Percentiles rank a stretch among this genome's conserved stretches.
These are phyloP conservation scores for Aleiodes sp. DNA, from an alignment of 1,140 invertebrate species.

Conservation along the genomic window DNA sequence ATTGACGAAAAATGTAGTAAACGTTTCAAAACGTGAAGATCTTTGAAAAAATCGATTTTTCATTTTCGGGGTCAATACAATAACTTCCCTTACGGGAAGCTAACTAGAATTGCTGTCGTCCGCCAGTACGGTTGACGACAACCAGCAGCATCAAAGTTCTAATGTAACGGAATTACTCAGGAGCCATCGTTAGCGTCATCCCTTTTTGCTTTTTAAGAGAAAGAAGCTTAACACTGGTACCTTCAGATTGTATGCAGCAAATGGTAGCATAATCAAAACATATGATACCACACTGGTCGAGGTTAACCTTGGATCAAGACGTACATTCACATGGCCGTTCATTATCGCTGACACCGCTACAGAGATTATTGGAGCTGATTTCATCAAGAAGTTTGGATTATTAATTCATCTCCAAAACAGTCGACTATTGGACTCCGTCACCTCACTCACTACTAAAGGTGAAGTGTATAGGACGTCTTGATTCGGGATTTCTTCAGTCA, in stretches of 20 bases:
- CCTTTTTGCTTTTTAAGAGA: background rate
- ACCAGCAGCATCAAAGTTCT: background rate
- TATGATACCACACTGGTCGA: background rate
- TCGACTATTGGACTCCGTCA: no score
- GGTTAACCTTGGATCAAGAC: background rate
- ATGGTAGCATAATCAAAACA: slow-evolving; percentile 21
- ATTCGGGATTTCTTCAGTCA: slow-evolving; percentile 21
- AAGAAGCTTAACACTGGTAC: background rate
- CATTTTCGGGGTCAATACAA: no score
- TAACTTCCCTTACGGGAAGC: no score
- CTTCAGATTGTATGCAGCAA: slow-evolving; percentile 20
- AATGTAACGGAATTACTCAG: background rate
- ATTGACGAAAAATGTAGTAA: no score
- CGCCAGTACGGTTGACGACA: no score
- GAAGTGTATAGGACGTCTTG: no score
- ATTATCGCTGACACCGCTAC: slow-evolving; percentile 46
- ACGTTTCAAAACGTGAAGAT: no score
- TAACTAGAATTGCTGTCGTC: no score
- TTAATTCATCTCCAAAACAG: no score
- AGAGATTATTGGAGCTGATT: background rate
- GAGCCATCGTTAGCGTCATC: slow-evolving; percentile 7
- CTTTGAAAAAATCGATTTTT: no score
- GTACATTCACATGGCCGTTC: slow-evolving; percentile 47
- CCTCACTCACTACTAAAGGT: no score
- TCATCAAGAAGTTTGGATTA: no score